phyloP scores from a whole-genome alignment of 2,888 invertebrate species.

The Drosophila affinis region DNA sequence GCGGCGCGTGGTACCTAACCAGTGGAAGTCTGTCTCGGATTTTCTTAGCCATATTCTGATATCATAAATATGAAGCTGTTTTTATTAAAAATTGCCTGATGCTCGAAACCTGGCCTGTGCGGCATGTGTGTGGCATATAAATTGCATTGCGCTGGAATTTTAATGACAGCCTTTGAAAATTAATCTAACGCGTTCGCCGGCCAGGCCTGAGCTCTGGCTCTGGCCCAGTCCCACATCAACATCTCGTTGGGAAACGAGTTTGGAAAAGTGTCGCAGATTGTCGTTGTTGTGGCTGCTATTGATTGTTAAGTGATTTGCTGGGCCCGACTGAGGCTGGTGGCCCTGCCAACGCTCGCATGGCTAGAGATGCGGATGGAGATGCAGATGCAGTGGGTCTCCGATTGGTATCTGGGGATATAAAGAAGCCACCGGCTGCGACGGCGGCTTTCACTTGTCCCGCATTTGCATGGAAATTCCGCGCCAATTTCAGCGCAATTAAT shows the following conservation, averaged over 20 bases:
- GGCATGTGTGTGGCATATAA: constrained; percentile 77
- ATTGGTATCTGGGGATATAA: constrained; percentile 60
- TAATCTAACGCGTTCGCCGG: constrained; percentile 73
- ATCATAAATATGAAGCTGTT: constrained; percentile 77
- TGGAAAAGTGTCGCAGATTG: constrained; percentile 75
- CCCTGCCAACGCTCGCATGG: constrained; percentile 27
- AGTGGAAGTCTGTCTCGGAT: constrained; percentile 17
- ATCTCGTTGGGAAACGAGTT: constrained; percentile 72
- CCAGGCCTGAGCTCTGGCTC: constrained; percentile 44
- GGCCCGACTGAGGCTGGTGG: constrained; percentile 33
- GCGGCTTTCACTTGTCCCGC: constrained; percentile 68
- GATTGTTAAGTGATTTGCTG: constrained; percentile 74
- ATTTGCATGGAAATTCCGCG: constrained; percentile 67
- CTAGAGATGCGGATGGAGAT: background rate
- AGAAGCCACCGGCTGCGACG: constrained; percentile 65
- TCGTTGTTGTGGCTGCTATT: constrained; percentile 49
- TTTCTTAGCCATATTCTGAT: constrained; percentile 67
- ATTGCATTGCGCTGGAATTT: constrained; percentile 77
- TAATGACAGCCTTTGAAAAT: constrained; percentile 80
- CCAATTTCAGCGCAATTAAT: constrained; percentile 75
- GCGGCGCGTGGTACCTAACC: constrained; percentile 68
- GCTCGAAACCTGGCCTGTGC: constrained; percentile 45
- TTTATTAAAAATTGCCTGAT: constrained; percentile 75
- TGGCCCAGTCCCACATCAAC: constrained; percentile 40
- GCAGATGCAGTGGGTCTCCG: constrained; percentile 4